These are phyloP conservation scores for Araneus ventricosus DNA, from an alignment of 1,140 invertebrate species.

Conservation along the genomic window DNA sequence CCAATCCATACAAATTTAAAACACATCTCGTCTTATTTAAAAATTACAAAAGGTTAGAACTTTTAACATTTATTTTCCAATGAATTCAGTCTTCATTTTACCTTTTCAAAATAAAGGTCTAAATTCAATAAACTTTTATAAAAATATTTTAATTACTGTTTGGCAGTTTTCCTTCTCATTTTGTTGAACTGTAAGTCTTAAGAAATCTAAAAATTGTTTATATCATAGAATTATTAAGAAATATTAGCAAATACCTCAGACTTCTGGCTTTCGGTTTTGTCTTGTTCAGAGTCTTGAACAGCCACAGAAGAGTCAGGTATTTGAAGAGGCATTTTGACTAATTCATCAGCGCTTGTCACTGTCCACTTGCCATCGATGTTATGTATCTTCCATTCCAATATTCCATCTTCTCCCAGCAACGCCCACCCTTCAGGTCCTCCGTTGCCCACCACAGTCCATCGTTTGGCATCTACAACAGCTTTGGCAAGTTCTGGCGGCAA, in stretches of 20 bases:
- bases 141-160: too few species aligned
- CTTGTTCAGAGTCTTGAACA: background rate
- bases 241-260: background rate
- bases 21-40: too few species aligned
- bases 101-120: too few species aligned
- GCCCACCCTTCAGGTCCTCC: constrained; percentile 64
- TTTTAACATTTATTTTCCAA: too few species aligned
- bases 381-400: constrained; percentile 67
- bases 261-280: background rate
- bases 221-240: too few species aligned
- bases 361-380: constrained; percentile 68
- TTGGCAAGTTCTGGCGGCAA: constrained; percentile 57
- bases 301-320: background rate
- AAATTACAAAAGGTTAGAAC: too few species aligned
- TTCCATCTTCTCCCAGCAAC: constrained; percentile 56
- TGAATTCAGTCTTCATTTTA: too few species aligned
- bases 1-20: too few species aligned
- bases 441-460: constrained; percentile 54
- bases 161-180: too few species aligned
- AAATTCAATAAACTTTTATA: too few species aligned
- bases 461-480: constrained; percentile 61
- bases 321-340: background rate
- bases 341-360: constrained; percentile 57
- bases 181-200: too few species aligned
- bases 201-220: too few species aligned